Evolutionary conservation across 2,113 vertebrate species (phyloP), one percentile per base, ranked within the genome.

Genomic region (Chaetodon auriga): DNA sequence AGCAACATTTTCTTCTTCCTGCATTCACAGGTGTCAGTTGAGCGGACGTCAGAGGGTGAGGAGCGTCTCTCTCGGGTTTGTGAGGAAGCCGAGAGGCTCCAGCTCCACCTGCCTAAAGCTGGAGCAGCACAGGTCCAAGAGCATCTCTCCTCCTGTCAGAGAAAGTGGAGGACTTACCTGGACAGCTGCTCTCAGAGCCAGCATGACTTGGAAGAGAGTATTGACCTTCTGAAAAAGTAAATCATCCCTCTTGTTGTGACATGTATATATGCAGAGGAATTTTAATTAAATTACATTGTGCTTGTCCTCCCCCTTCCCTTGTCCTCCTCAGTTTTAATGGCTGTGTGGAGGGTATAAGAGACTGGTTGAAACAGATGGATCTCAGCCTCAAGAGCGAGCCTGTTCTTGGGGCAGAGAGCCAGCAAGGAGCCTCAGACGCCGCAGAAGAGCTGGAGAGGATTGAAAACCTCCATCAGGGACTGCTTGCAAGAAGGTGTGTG

Each of bases 281-380:
- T 80, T 86, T 5, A 61, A 54, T 79, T 5, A 55, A 83, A 30
- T 49, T 12, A 3, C 41, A 74, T 69, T 53, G 23, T 74, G 3
- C 15, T 11, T 57, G 1, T 54, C 6, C n/a, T 25, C 63, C 36
- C 21, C 43, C 35, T 30, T 30, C 30, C 30, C 30, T 3, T 30
- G 15, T 41, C 9, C 48, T 62, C 3, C 93, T 61, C 89, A 99
- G 98, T 75, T 98, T 98, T 94, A 96, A 98, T 83, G 93, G 94
- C 73, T 95, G 93, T 69, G 95, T 96, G 80, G 95, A 96, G 84
- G 95, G 93, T 83, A 89, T 98, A 86, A 95, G 86, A 66, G 78
- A 94, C 72, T 99, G 97, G 98, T 93, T 99, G 66, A 94, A 85
- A 75, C 95, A 98, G 90, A 96, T 97, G 95, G 95, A 97, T 84